Percentiles rank a stretch among this genome's conserved stretches.
Evolutionary conservation across 1,140 invertebrate genomes (phyloP).

Genomic region (Babylonia areolata): DNA sequence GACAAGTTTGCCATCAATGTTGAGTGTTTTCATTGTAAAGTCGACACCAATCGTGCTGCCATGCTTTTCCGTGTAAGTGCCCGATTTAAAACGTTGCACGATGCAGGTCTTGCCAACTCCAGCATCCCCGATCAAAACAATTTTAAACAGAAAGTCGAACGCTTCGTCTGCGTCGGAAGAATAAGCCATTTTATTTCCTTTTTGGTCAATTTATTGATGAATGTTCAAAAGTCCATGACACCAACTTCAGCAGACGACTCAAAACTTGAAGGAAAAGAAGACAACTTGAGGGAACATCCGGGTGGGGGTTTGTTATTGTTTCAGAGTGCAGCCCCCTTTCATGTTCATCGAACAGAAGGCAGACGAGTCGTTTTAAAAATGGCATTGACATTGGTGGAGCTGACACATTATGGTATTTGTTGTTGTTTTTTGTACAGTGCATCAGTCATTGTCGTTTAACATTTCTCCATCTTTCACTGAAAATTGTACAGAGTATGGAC

Average conservation of each 20-base stretch:
- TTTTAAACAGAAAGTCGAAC: slow-evolving; percentile 76
- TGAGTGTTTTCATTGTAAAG: slow-evolving; percentile 97
- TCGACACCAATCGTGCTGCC: slow-evolving; percentile 97
- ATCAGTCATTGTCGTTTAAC: no score
- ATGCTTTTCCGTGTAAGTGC: slow-evolving; percentile 93
- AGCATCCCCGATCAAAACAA: slow-evolving; percentile 76
- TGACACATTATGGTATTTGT: background rate
- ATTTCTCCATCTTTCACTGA: background rate
- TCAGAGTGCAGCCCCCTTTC: slow-evolving; percentile 21
- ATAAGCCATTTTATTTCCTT: slow-evolving; percentile 53
- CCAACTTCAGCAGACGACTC: slow-evolving; percentile 17
- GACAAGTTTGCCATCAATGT: slow-evolving; percentile 93
- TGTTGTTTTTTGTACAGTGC: no score
- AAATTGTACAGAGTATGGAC: background rate
- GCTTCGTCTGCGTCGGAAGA: slow-evolving; percentile 70
- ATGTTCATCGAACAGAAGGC: background rate
- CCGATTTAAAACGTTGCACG: slow-evolving; percentile 94
- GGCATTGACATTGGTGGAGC: slow-evolving; percentile 11
- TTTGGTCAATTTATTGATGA: background rate
- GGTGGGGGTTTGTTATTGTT: slow-evolving; percentile 15
- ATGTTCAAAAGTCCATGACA: background rate
- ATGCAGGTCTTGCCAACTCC: slow-evolving; percentile 76
- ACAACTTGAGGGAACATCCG: slow-evolving; percentile 10
- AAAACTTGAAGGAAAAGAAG: slow-evolving; percentile 8
- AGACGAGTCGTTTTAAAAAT: background rate